These are phyloP conservation scores for Hippasteria phrygiana DNA, from an alignment of 53 echinoderm and acorn worm genomes.

Conservation along the genomic window DNA sequence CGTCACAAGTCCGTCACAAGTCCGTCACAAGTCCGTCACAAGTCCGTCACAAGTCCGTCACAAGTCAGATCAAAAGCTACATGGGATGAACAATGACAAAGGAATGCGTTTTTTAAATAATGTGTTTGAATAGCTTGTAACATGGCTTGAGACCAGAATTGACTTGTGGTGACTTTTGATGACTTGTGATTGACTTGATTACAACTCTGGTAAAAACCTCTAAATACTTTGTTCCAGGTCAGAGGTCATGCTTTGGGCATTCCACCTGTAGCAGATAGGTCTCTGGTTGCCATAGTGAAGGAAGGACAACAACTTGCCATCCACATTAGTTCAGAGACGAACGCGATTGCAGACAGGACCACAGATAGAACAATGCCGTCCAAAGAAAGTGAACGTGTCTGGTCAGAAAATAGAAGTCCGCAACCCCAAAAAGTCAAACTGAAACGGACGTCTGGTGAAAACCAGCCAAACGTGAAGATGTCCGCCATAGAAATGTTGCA, in stretches of 20 bases:
- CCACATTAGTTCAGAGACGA: neutral
- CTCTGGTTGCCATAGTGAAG: neutral
- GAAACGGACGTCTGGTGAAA: neutral
- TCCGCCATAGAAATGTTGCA: neutral
- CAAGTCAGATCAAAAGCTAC: too few species aligned
- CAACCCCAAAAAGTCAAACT: neutral
- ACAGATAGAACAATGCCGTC: neutral
- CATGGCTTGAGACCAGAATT: too few species aligned
- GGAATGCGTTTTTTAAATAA: too few species aligned
- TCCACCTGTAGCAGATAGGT: neutral
- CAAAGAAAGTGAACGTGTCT: neutral
- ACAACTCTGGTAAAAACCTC: too few species aligned
- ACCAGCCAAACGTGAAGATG: neutral
- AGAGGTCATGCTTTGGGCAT: neutral
- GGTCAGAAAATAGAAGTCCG: neutral
- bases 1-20: too few species aligned
- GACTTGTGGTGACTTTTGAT: too few species aligned
- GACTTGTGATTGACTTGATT: too few species aligned
- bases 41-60: too few species aligned
- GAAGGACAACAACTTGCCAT: neutral
- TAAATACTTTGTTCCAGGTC: neutral
- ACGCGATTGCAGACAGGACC: neutral
- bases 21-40: too few species aligned
- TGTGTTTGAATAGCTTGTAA: too few species aligned
- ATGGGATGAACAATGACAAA: too few species aligned